Evolutionary conservation across 2,797 vertebrate species (phyloP).

Genomic region (Tolypeutes matacus): DNA sequence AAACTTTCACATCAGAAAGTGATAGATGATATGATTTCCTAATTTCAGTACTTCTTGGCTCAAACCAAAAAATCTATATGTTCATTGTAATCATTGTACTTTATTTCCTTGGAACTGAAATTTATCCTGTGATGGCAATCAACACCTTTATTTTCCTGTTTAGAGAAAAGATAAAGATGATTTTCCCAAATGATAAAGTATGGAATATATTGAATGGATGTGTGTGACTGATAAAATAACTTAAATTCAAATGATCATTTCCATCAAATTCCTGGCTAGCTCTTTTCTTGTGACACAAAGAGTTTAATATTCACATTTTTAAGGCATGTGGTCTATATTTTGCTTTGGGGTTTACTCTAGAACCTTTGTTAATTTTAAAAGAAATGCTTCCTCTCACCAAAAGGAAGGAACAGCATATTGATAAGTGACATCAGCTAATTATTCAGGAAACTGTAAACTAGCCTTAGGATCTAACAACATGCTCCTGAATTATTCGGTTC

Average conservation of each 20-base stretch:
- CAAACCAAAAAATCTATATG: neutral
- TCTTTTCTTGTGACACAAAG: neutral
- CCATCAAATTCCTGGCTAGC: neutral
- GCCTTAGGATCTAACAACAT: fast-evolving
- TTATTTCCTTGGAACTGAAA: slow-evolving; percentile 22
- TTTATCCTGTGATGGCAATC: neutral
- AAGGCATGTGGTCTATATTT: neutral
- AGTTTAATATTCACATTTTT: neutral
- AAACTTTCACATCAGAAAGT: slow-evolving; percentile 48
- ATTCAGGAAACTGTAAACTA: neutral
- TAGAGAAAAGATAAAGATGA: neutral
- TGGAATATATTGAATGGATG: neutral
- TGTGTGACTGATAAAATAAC: neutral
- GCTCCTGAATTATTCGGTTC: neutral
- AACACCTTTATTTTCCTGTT: neutral
- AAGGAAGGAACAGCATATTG: neutral
- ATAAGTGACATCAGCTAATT: neutral
- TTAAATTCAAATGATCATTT: neutral
- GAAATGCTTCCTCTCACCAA: neutral
- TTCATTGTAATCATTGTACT: slow-evolving; percentile 21
- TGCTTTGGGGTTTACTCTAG: neutral
- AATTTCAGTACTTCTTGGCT: slow-evolving; percentile 44
- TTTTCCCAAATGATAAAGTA: neutral
- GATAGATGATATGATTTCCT: slow-evolving; percentile 65
- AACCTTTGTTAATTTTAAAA: neutral